Evolutionary conservation across 2,113 vertebrate species (phyloP).

Genomic region (Calcarius ornatus): DNA sequence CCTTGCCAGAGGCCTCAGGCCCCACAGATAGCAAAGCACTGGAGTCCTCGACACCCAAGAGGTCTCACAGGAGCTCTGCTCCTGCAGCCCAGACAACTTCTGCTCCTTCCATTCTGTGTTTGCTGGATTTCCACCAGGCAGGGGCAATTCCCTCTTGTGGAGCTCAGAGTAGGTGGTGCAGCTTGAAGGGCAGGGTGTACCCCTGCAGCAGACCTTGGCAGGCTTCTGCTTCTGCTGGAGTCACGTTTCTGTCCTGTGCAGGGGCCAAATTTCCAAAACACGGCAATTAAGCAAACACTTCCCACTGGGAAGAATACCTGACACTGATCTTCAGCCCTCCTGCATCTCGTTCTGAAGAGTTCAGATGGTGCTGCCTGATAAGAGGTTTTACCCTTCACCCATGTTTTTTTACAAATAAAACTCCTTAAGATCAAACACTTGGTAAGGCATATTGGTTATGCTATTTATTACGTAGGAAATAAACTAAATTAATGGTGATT

Average conservation of each 20-base stretch:
- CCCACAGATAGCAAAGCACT: constrained; percentile 32
- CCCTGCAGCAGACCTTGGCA: constrained; percentile 4
- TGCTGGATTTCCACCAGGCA: not conserved
- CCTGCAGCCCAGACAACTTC: not conserved
- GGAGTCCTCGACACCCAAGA: not conserved
- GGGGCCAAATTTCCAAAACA: constrained; percentile 28
- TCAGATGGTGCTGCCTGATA: constrained; percentile 4
- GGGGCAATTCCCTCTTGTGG: not conserved
- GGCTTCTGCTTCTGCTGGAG: not conserved
- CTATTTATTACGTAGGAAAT: not conserved
- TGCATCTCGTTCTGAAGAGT: not conserved
- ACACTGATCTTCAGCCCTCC: not conserved
- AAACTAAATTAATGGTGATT: not conserved
- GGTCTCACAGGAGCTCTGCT: not conserved
- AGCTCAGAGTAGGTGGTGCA: not conserved
- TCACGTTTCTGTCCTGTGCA: not conserved
- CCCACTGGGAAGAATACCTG: not conserved
- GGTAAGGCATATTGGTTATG: not conserved
- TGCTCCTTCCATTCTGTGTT: not conserved
- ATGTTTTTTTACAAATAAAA: not conserved
- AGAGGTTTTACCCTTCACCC: not conserved
- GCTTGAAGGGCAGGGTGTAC: not conserved
- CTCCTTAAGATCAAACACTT: not conserved
- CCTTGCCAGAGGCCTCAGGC: constrained; percentile 46
- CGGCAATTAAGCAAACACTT: not conserved